Evolutionary conservation across 1,140 invertebrate genomes (phyloP).

Genomic region (Cherax quadricarinatus): DNA sequence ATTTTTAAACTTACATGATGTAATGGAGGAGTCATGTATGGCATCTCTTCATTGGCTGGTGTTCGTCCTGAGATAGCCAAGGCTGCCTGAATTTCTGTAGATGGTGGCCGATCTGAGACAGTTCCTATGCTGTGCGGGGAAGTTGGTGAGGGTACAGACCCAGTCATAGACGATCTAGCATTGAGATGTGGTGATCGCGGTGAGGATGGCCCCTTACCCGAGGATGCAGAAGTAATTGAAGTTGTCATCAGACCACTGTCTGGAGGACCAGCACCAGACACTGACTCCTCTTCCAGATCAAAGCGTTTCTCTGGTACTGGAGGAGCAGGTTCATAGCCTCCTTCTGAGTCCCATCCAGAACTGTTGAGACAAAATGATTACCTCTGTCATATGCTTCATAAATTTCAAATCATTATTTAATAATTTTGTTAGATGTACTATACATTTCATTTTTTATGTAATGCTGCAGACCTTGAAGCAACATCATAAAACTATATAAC

Average conservation of each 20-base stretch:
- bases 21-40: conserved; percentile 91
- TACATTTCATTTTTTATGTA: no score
- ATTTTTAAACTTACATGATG: conserved; percentile 74
- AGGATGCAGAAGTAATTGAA: conserved; percentile 52
- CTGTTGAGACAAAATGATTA: neutral
- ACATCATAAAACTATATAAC: no score
- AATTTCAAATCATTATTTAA: neutral
- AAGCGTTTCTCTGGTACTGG: conserved; percentile 70
- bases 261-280: conserved; percentile 70
- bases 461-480: no score
- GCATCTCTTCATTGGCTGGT: conserved; percentile 90
- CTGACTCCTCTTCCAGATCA: conserved; percentile 55
- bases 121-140: conserved; percentile 33
- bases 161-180: conserved; percentile 12
- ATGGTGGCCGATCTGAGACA: conserved; percentile 74
- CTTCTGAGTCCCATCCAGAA: conserved; percentile 45
- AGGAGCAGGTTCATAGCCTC: conserved; percentile 62
- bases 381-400: neutral
- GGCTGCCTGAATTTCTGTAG: conserved; percentile 83
- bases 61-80: conserved; percentile 89
- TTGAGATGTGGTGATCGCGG: conserved; percentile 51
- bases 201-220: conserved; percentile 61
- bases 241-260: conserved; percentile 44
- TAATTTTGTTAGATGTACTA: neutral
- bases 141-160: conserved; percentile 12